Evolutionary conservation across 2,888 invertebrate genomes (phyloP), one percentile per base, ranked within the genome.

Genomic region (Hemaris fuciformis): DNA sequence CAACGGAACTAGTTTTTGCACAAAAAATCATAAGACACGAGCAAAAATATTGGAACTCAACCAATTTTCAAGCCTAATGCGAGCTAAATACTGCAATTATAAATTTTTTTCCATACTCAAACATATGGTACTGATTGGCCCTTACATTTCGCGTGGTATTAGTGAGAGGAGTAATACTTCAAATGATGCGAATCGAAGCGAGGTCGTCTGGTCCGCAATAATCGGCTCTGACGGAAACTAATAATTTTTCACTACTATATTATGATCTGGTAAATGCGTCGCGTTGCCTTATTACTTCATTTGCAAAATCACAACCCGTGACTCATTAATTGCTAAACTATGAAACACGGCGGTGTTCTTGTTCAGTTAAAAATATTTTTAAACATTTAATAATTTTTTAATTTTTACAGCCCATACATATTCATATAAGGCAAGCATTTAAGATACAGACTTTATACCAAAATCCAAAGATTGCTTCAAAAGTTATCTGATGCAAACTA

Each of bases 101-200:
- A 46, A 46, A 3, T 53, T 31, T 53, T 31, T 15, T 18, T 10
- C 7, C 18, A 10, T 8, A 31, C 20, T 22, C 18, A 18, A 18
- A 31, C 53, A 31, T 53, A 53, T 48, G 31, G 53, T 31, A 7
- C 10, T 31, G 10, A 27, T 31, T 53, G 27, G 18, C 27, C 27
- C 27, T 20, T 20, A 10, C 3, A 18, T 43, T 43, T 43, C 3
- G 20, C 10, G 43, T 43, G 3, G 8, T 22, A 18, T 56, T 43
- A 62, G 82, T 79, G 79, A 80, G 75, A 75, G 81, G 80, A 75
- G 71, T 68, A 65, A 66, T 63, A 67, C 64, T 66, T 63, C 58
- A 61, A 68, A 60, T 68, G 71, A 72, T 77, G 75, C 67, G 70
- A 74, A 68, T 66, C 66, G 58, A 60, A 63, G 62, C 82, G 71